These are phyloP conservation scores for Acanthornis magna DNA, from an alignment of 2,797 vertebrate species.

Conservation along the genomic window DNA sequence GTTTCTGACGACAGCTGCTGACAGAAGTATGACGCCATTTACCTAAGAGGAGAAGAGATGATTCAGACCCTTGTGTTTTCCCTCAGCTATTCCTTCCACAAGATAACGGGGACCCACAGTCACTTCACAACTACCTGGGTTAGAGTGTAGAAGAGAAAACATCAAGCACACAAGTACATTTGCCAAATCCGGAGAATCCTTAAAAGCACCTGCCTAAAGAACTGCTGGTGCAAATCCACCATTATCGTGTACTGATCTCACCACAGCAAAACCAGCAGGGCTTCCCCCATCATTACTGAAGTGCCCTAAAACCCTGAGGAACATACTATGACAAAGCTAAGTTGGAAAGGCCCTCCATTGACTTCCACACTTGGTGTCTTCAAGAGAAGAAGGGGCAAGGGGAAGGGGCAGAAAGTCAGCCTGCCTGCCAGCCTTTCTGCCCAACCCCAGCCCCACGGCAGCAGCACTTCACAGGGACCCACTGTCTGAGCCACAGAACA, in stretches of 20 bases:
- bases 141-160: neutral
- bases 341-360: neutral
- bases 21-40: neutral
- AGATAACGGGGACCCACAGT: neutral
- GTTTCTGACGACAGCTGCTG: conserved; percentile 32
- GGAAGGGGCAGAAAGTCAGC: neutral
- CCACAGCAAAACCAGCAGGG: neutral
- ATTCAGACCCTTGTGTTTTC: conserved; percentile 1
- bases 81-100: neutral
- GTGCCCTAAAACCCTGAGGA: neutral
- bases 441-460: neutral
- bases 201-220: neutral
- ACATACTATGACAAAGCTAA: neutral
- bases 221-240: neutral
- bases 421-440: neutral
- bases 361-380: neutral
- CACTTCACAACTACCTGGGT: neutral
- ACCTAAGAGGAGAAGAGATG: conserved; percentile 10
- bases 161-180: neutral
- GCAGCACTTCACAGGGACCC: neutral
- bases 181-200: neutral
- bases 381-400: neutral
- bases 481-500: neutral
- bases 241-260: rapidly evolving
- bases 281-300: rapidly evolving